Percentiles rank a stretch among this genome's conserved stretches.
Conservation (phyloP, 1,140 invertebrate genomes). For the Helicoverpa zea region DNA sequence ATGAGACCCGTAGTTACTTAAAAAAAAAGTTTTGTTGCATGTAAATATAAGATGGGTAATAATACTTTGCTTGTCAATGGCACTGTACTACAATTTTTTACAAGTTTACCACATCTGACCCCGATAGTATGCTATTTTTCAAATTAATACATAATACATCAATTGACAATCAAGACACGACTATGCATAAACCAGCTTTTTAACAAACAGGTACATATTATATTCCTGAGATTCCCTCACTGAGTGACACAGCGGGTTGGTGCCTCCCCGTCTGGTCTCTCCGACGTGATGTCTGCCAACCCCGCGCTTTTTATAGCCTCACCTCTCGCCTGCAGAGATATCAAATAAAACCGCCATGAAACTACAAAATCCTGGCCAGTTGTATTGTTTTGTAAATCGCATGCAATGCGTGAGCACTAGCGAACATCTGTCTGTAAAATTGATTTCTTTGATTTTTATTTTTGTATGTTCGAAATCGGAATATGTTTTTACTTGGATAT, state of each 20-base stretch:
- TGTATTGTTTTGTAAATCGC: constrained; percentile 21
- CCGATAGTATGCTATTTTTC: no score
- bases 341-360: constrained; percentile 37
- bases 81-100: no score
- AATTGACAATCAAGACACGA: no score
- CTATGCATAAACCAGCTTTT: no score
- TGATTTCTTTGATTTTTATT: neutral
- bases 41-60: no score
- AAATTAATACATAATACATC: no score
- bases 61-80: no score
- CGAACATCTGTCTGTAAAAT: constrained; percentile 18
- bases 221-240: neutral
- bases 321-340: neutral
- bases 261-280: constrained; percentile 51
- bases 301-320: constrained; percentile 18
- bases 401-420: neutral
- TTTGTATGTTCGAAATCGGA: neutral
- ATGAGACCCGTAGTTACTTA: no score
- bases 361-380: neutral
- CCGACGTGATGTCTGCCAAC: constrained; percentile 49
- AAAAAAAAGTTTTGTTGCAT: no score
- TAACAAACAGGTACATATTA: neutral
- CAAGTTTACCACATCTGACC: no score
- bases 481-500: neutral
- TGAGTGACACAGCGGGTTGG: constrained; percentile 27